These are phyloP conservation scores for Neopelma chrysocephalum DNA, from an alignment of 2,797 vertebrate genomes.

Conservation along the genomic window DNA sequence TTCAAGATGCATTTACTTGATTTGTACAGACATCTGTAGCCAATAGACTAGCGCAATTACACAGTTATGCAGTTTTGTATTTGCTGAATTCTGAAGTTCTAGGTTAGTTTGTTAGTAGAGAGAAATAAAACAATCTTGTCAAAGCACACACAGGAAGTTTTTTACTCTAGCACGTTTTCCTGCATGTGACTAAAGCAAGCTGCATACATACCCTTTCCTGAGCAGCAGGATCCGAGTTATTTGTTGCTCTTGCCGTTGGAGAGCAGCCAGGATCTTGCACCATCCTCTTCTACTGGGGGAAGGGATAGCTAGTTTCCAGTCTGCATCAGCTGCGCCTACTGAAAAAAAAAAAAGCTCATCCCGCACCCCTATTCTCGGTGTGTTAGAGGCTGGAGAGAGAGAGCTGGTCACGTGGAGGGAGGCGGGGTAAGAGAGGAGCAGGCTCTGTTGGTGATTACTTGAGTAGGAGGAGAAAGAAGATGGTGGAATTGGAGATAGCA, in stretches of 20 bases:
- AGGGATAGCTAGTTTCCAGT: background rate
- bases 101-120: background rate
- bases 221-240: background rate
- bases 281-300: background rate
- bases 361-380: background rate
- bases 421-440: background rate
- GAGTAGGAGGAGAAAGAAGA: background rate
- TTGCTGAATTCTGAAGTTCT: background rate
- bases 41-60: background rate
- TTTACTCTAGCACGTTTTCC: background rate
- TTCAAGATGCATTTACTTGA: background rate
- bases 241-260: background rate
- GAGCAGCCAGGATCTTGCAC: background rate
- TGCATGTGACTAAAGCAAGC: background rate
- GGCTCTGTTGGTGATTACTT: background rate
- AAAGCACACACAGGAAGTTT: background rate
- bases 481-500: background rate
- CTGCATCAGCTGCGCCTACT: background rate
- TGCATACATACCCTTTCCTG: background rate
- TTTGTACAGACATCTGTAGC: background rate
- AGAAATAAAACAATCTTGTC: background rate
- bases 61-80: background rate
- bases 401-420: background rate
- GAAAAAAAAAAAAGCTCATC: background rate
- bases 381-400: background rate